phyloP scores from a whole-genome alignment of 2,113 vertebrate species.

The Syrmaticus mikado region DNA sequence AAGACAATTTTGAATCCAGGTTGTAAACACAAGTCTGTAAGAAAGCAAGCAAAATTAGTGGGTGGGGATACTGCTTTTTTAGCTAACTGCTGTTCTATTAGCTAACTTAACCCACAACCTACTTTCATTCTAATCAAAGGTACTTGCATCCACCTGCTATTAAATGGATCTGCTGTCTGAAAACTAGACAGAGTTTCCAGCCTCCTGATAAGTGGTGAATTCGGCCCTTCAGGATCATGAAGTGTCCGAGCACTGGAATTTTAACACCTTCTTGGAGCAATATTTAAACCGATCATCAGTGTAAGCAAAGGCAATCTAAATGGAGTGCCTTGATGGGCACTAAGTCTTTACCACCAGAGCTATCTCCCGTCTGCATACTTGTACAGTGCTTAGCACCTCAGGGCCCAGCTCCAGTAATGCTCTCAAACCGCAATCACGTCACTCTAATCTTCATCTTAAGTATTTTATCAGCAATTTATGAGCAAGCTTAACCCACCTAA shows the following conservation, averaged over 20 bases:
- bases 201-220: background rate
- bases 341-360: background rate
- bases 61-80: background rate
- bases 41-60: background rate
- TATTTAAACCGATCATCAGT: background rate
- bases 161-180: background rate
- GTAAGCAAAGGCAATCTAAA: background rate
- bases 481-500: background rate
- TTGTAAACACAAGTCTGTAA: background rate
- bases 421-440: background rate
- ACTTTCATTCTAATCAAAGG: constrained; percentile 22
- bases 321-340: background rate
- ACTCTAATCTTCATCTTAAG: background rate
- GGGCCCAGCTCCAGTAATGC: background rate
- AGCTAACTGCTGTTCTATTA: background rate
- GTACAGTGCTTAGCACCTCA: background rate
- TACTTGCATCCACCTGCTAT: constrained; percentile 6
- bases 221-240: background rate
- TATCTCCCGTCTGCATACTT: background rate
- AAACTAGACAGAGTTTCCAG: background rate
- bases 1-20: background rate
- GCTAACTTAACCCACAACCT: background rate
- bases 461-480: background rate
- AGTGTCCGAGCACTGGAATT: background rate
- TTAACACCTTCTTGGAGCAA: constrained; percentile 6